Evolutionary conservation across 2,888 invertebrate genomes (phyloP).

Genomic region (Pseudococcus viburni): DNA sequence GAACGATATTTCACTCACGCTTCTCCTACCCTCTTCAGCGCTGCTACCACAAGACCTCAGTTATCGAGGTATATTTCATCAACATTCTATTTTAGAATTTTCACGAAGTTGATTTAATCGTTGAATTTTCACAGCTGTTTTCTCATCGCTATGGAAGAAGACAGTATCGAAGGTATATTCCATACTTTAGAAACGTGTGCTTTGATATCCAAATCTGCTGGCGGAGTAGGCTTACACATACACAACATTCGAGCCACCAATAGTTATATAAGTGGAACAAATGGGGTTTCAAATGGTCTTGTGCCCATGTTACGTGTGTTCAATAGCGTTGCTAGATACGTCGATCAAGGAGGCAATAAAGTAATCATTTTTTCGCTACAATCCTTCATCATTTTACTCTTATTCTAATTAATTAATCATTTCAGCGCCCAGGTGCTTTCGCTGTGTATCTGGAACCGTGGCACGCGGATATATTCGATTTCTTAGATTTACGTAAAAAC

Average conservation of each 20-base stretch:
- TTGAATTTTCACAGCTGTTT: constrained; percentile 81
- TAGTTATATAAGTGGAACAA: constrained; percentile 92
- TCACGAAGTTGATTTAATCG: neutral
- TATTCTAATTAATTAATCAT: neutral
- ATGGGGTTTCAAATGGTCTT: constrained; percentile 94
- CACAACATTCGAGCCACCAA: constrained; percentile 96
- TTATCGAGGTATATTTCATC: constrained; percentile 79
- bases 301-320: constrained; percentile 96
- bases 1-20: constrained; percentile 98
- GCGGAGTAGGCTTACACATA: constrained; percentile 96
- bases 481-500: constrained; percentile 94
- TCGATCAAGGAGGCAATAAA: constrained; percentile 98
- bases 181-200: constrained; percentile 94
- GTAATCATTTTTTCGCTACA: constrained; percentile 67
- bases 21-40: constrained; percentile 96
- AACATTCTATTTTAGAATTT: neutral
- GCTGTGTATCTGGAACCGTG: constrained; percentile 98
- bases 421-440: constrained; percentile 89
- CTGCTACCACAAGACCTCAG: constrained; percentile 93
- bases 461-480: constrained; percentile 98
- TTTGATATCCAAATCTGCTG: constrained; percentile 95
- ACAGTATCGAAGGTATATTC: constrained; percentile 96
- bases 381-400: neutral
- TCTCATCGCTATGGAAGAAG: constrained; percentile 92
- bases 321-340: constrained; percentile 95